Evolutionary conservation across 2,888 invertebrate species (phyloP).

Genomic region (Caenorhabditis sp.): DNA sequence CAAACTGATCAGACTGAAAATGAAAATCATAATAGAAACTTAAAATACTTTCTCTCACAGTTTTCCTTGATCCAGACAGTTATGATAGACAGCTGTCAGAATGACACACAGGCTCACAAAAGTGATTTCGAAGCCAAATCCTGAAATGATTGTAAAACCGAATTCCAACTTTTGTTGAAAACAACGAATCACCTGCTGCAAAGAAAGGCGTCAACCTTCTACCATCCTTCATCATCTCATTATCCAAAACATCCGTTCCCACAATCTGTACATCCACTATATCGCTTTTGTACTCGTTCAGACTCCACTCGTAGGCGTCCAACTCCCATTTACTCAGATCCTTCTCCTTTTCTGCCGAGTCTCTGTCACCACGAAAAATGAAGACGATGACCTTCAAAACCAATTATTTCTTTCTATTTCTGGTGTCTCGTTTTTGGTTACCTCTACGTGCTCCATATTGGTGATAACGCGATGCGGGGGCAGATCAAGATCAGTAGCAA

Average conservation of each 20-base stretch:
- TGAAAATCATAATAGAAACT: neutral
- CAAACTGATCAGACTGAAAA: conserved; percentile 67
- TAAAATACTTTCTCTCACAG: conserved; percentile 46
- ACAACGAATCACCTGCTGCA: conserved; percentile 74
- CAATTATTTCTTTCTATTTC: neutral
- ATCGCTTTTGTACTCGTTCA: conserved; percentile 70
- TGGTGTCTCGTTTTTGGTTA: conserved; percentile 24
- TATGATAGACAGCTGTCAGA: conserved; percentile 76
- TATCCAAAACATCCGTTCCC: conserved; percentile 81
- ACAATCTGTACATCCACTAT: conserved; percentile 78
- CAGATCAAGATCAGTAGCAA: conserved; percentile 30
- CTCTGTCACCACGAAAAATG: conserved; percentile 81
- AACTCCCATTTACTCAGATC: conserved; percentile 80
- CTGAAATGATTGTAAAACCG: conserved; percentile 37
- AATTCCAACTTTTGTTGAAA: too few relatives aligned
- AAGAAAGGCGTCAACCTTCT: conserved; percentile 81
- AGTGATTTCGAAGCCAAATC: conserved; percentile 79
- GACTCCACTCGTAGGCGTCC: conserved; percentile 76
- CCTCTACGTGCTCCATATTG: conserved; percentile 80
- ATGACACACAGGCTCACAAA: conserved; percentile 79
- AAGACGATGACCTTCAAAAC: conserved; percentile 77
- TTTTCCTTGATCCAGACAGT: conserved; percentile 77
- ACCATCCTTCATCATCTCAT: conserved; percentile 82
- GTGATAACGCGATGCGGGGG: conserved; percentile 70
- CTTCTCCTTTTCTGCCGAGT: conserved; percentile 69